Conservation (phyloP, 2,888 invertebrate genomes). For the Pinctada fucata region DNA sequence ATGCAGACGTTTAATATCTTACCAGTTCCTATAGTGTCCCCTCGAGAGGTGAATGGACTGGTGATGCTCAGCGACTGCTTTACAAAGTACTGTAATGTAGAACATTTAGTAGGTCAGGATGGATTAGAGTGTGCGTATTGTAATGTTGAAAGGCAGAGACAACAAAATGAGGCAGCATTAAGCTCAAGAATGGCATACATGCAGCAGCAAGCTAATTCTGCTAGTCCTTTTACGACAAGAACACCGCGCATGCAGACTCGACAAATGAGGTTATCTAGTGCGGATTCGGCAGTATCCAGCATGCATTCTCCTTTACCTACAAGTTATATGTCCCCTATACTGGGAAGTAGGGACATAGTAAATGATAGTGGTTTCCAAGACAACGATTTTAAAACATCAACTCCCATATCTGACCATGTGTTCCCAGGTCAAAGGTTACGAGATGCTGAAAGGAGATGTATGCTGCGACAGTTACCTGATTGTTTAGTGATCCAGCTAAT, state of each 20-base stretch:
- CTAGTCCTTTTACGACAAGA: slow-evolving; percentile 23
- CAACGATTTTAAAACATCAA: slow-evolving; percentile 69
- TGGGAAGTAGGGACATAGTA: slow-evolving; percentile 47
- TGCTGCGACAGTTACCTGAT: slow-evolving; percentile 73
- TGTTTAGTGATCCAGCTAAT: slow-evolving; percentile 74
- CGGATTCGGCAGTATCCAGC: slow-evolving; percentile 46
- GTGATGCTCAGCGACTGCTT: slow-evolving; percentile 72
- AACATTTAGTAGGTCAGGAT: slow-evolving; percentile 65
- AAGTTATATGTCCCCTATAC: slow-evolving; percentile 65
- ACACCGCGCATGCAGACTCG: slow-evolving; percentile 21
- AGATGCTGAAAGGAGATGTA: slow-evolving; percentile 68
- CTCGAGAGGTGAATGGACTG: slow-evolving; percentile 62
- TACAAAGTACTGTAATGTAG: slow-evolving; percentile 70
- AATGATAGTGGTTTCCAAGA: slow-evolving; percentile 71
- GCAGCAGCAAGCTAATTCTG: slow-evolving; percentile 11
- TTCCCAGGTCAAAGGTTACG: slow-evolving; percentile 38
- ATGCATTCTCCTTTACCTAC: slow-evolving; percentile 41
- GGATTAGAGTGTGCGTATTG: slow-evolving; percentile 59
- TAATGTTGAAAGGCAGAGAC: slow-evolving; percentile 14
- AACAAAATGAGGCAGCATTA: not conserved
- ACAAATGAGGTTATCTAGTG: slow-evolving; percentile 27
- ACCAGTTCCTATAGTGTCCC: slow-evolving; percentile 70
- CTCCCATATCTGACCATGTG: slow-evolving; percentile 61
- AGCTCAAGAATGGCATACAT: slow-evolving; percentile 4
- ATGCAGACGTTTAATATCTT: slow-evolving; percentile 73